phyloP scores from a whole-genome alignment of 23 tunicate species.

The Clavelina lepadiformis region DNA sequence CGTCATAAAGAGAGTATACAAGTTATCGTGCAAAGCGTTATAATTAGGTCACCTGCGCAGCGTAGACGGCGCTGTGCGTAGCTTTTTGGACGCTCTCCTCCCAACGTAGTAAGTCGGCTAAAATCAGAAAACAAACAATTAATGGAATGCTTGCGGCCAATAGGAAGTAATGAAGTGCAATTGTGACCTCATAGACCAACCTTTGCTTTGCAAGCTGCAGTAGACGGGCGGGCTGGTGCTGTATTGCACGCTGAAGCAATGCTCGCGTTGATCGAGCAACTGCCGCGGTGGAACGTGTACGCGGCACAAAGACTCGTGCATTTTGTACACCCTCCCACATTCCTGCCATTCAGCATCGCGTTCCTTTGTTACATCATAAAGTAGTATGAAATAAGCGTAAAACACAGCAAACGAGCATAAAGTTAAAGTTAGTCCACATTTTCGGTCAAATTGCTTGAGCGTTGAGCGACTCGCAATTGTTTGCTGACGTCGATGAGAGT shows the following conservation, averaged over 20 bases:
- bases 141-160: too few species aligned
- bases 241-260: constrained; percentile 51
- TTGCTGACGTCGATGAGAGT: too few species aligned
- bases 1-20: too few species aligned
- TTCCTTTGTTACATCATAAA: too few species aligned
- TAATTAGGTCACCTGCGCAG: constrained; percentile 15
- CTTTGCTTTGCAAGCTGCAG: constrained; percentile 37
- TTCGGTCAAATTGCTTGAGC: too few species aligned
- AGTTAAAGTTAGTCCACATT: too few species aligned
- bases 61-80: constrained; percentile 40
- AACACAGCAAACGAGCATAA: too few species aligned
- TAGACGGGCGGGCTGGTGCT: constrained; percentile 27
- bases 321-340: constrained; percentile 28
- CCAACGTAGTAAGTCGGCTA: constrained; percentile 23
- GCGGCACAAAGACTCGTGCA: constrained; percentile 38
- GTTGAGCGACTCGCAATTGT: too few species aligned
- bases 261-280: constrained; percentile 27
- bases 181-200: too few species aligned
- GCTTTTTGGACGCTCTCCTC: constrained; percentile 28
- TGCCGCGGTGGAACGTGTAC: constrained; percentile 20
- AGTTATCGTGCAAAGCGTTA: too few species aligned
- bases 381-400: too few species aligned
- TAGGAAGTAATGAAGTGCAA: too few species aligned
- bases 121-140: background rate
- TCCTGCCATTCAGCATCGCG: constrained; percentile 22